Conservation (phyloP, 1,140 invertebrate species). For the Heliothis subflexa region DNA sequence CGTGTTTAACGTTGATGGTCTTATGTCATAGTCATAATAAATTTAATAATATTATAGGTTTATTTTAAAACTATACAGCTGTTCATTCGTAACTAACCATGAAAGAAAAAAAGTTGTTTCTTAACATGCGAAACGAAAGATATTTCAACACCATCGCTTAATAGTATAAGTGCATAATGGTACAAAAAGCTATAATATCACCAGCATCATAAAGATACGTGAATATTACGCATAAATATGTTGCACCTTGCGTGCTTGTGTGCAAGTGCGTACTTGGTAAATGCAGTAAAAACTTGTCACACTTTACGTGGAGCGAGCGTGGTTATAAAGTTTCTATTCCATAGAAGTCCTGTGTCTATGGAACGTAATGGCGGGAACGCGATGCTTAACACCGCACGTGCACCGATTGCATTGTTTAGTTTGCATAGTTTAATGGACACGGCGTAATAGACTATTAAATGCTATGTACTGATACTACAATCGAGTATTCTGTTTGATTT, state of each 20-base stretch:
- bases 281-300: slow-evolving; percentile 33
- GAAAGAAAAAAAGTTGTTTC: background rate
- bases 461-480: slow-evolving; percentile 5
- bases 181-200: slow-evolving; percentile 3
- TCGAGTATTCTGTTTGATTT: slow-evolving; percentile 4
- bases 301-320: slow-evolving; percentile 20
- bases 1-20: background rate
- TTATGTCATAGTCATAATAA: too few relatives aligned
- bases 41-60: too few relatives aligned
- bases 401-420: slow-evolving; percentile 38
- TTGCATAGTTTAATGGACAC: slow-evolving; percentile 32
- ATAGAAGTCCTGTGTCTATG: slow-evolving; percentile 1
- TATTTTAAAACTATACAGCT: background rate
- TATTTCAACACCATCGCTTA: background rate
- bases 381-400: slow-evolving; percentile 30
- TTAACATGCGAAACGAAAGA: background rate
- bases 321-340: slow-evolving; percentile 26
- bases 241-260: slow-evolving; percentile 43
- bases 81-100: background rate
- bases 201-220: slow-evolving; percentile 18
- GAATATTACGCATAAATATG: slow-evolving; percentile 32
- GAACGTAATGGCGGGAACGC: slow-evolving; percentile 9
- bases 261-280: slow-evolving; percentile 24
- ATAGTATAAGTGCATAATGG: background rate
- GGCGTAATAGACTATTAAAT: slow-evolving; percentile 29